Evolutionary conservation across 2,888 invertebrate genomes (phyloP).

Genomic region (Diaphora mendica): DNA sequence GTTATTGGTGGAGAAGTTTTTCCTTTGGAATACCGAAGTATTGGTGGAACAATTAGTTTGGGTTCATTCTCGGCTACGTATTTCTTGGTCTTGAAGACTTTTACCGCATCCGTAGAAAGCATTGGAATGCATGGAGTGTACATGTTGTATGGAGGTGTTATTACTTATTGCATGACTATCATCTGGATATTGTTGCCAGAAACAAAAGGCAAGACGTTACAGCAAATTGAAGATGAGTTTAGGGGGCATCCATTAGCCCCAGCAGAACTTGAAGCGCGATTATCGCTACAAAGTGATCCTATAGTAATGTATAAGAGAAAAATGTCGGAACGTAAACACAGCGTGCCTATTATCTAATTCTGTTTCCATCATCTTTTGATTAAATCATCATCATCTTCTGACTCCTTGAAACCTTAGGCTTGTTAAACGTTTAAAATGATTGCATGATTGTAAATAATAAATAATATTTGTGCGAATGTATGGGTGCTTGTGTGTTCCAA

Average conservation of each 20-base stretch:
- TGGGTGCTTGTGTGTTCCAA: background rate
- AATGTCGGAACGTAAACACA: conserved; percentile 45
- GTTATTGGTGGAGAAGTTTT: conserved; percentile 90
- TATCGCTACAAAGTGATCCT: conserved; percentile 57
- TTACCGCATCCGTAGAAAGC: conserved; percentile 79
- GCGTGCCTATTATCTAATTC: background rate
- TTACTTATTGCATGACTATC: conserved; percentile 81
- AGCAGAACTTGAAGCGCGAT: conserved; percentile 49
- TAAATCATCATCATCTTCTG: too few species aligned
- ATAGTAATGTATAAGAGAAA: conserved; percentile 55
- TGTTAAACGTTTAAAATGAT: too few species aligned
- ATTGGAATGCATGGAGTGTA: conserved; percentile 86
- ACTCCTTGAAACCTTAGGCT: background rate
- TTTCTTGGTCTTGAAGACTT: conserved; percentile 87
- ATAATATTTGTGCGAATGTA: too few species aligned
- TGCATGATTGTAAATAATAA: too few species aligned
- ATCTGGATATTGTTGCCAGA: conserved; percentile 87
- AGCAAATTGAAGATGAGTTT: conserved; percentile 88
- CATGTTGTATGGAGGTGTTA: conserved; percentile 81
- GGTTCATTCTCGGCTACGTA: conserved; percentile 84
- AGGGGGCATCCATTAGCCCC: conserved; percentile 57
- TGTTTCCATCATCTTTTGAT: too few species aligned
- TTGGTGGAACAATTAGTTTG: conserved; percentile 87
- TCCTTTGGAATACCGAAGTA: conserved; percentile 85
- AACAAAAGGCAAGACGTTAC: conserved; percentile 87